Evolutionary conservation across 2,888 invertebrate genomes (phyloP), one percentile per base, ranked within the genome.

Genomic region (Ptilodon capucinus): DNA sequence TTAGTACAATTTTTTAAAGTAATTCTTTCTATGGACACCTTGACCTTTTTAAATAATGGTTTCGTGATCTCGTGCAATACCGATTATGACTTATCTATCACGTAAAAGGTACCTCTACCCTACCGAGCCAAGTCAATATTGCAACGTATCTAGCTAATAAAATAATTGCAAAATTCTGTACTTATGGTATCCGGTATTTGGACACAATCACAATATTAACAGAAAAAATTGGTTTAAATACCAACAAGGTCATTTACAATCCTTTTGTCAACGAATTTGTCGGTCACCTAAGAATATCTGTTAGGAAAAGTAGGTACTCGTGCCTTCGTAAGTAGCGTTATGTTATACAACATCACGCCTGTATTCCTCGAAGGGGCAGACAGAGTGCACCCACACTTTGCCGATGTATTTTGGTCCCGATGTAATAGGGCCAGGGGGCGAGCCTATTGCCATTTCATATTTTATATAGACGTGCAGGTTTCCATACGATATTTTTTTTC

Each of bases 231-330:
- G 49, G 64, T 21, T n/a, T n/a, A n/a, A n/a, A n/a, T n/a, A n/a
- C n/a, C n/a, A n/a, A 48, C 71, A 70, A 74, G 74, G 73, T 60
- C 60, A 45, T 49, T 48, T 51, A 52, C 50, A 60, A 65, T 52
- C 49, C 50, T 58, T 64, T 66, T 46, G 53, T 32, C 49, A 49
- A 41, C 19, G 28, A 49, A 41, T 36, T 41, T 35, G 14, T 46
- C 32, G 43, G 23, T 41, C 16, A 43, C 19, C 8, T 17, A 18
- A 19, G 28, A 44, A 44, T 18, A 34, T 28, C n/a, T 34, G n/a
- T 38, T 36, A 18, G 18, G 18, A 18, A 11, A 1, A 14, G 7
- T 0, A n/a, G 7, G 14, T 32, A 32, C 2, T 32, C 7, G 23
- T 7, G 8, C n/a, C n/a, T n/a, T n/a, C n/a, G n/a, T n/a, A n/a